phyloP scores from a whole-genome alignment of 2,113 vertebrate genomes.

The Alaudala cheleensis region DNA sequence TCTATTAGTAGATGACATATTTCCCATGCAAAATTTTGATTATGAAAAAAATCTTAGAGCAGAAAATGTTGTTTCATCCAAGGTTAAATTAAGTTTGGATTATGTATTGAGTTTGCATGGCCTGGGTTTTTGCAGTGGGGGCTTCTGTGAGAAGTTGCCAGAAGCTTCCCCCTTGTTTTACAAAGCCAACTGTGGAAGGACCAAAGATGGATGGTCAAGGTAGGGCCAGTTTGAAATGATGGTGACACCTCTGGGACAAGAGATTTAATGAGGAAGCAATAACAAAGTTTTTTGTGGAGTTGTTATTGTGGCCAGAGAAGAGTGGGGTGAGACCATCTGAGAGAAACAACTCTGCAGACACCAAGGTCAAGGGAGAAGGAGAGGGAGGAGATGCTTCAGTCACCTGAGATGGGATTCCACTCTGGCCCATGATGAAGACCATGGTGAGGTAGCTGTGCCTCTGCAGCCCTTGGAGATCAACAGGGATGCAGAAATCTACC shows the following conservation, averaged over 20 bases:
- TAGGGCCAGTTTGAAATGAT: neutral
- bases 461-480: neutral
- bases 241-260: accelerated
- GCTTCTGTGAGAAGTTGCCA: neutral
- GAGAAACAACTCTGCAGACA: neutral
- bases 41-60: neutral
- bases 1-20: constrained; percentile 53
- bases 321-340: accelerated
- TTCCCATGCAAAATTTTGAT: constrained; percentile 12
- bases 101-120: neutral
- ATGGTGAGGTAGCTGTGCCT: neutral
- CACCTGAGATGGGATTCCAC: neutral
- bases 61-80: constrained; percentile 15
- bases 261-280: neutral
- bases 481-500: accelerated
- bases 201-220: neutral
- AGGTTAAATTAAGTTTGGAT: neutral
- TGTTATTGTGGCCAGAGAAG: accelerated
- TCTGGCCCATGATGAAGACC: no score
- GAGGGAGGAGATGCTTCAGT: neutral
- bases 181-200: accelerated
- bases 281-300: neutral
- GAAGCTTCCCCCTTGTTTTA: neutral
- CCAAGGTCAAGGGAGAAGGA: neutral
- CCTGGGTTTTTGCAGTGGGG: accelerated